phyloP scores from a whole-genome alignment of 2,888 invertebrate species.

The Oligia strigilis region DNA sequence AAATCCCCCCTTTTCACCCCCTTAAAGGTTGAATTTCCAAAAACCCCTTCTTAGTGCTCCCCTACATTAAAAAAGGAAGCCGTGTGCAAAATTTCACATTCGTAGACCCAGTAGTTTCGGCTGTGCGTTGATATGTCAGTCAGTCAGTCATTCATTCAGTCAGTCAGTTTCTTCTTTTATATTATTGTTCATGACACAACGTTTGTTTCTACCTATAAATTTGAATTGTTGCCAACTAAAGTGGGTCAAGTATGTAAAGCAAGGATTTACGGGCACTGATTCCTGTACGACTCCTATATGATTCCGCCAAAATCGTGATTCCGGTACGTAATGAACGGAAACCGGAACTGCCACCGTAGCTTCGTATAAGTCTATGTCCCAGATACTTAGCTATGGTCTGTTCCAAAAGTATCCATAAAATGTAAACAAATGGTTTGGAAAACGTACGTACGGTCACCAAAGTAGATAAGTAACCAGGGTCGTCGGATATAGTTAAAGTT shows the following conservation, averaged over 20 bases:
- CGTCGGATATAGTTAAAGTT: too few relatives aligned
- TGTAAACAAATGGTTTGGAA: background rate
- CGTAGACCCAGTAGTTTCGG: too few relatives aligned
- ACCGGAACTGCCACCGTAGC: background rate
- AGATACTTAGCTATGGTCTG: too few relatives aligned
- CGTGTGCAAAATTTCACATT: too few relatives aligned
- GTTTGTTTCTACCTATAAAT: constrained; percentile 19
- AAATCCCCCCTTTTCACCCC: too few relatives aligned
- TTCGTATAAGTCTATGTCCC: background rate
- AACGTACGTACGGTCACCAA: background rate
- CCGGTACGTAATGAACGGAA: constrained; percentile 23
- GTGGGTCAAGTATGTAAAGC: background rate
- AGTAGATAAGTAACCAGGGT: too few relatives aligned
- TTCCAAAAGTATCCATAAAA: background rate
- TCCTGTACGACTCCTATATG: background rate
- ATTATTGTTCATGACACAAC: constrained; percentile 15
- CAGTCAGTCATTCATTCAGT: too few relatives aligned
- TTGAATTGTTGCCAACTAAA: background rate
- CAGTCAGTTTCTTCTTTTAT: too few relatives aligned
- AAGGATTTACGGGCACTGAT: background rate
- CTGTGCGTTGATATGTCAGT: too few relatives aligned
- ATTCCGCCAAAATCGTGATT: constrained; percentile 10
- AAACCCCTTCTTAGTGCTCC: too few relatives aligned
- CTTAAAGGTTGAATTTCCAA: too few relatives aligned
- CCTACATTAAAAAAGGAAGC: too few relatives aligned